Conservation (phyloP, 2,888 invertebrate species). For the Nasonovia ribisnigri region DNA sequence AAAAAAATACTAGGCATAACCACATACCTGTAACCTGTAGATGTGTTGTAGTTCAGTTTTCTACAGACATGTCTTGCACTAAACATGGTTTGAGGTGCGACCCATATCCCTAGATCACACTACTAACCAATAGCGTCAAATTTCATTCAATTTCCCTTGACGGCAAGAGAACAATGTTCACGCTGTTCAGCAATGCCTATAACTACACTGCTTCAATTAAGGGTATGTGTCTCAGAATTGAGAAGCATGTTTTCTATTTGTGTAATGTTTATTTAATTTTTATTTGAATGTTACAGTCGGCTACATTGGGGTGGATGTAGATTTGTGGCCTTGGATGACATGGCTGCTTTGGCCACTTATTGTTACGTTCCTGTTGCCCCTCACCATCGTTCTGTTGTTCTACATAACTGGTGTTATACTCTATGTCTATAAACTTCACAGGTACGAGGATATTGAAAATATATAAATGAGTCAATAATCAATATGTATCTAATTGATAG, state of each 20-base stretch:
- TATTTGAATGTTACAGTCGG: conserved; percentile 29
- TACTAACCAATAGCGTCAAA: not conserved
- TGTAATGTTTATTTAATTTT: not conserved
- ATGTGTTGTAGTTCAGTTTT: not conserved
- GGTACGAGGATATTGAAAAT: conserved; percentile 43
- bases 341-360: conserved; percentile 87
- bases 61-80: not conserved
- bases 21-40: not conserved
- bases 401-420: conserved; percentile 86
- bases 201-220: conserved; percentile 35
- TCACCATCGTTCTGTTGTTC: conserved; percentile 83
- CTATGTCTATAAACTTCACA: conserved; percentile 80
- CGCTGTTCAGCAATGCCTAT: not conserved
- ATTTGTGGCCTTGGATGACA: conserved; percentile 86
- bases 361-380: conserved; percentile 87
- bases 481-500: too few species aligned
- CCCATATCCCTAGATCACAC: not conserved
- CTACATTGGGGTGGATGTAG: conserved; percentile 74
- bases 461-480: too few species aligned
- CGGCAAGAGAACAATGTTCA: conserved; percentile 6
- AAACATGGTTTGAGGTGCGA: not conserved
- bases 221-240: conserved; percentile 8
- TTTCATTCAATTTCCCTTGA: not conserved
- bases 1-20: not conserved
- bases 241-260: not conserved